A percentile compares a stretch with the other conserved stretches of the same genome.
These are phyloP conservation scores for Caretta caretta DNA, from an alignment of 2,113 vertebrate species.

Conservation along the genomic window DNA sequence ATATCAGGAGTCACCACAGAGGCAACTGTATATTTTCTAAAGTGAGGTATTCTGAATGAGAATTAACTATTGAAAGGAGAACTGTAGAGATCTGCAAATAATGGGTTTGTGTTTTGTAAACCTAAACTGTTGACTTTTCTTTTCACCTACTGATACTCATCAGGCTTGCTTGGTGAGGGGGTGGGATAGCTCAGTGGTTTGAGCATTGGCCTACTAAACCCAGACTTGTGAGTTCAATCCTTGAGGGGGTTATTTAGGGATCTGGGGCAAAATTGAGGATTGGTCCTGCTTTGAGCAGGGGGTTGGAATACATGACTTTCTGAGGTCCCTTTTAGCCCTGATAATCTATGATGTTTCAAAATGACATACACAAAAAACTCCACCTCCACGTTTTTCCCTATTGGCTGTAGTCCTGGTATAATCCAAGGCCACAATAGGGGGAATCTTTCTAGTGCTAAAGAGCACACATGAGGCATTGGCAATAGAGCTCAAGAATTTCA, in stretches of 20 bases:
- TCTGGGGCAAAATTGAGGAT: too few species aligned
- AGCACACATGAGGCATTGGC: not conserved
- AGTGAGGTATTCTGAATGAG: not conserved
- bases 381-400: not conserved
- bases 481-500: not conserved
- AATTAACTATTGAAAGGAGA: not conserved
- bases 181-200: too few species aligned
- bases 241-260: too few species aligned
- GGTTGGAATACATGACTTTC: too few species aligned
- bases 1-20: too few species aligned
- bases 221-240: too few species aligned
- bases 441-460: not conserved
- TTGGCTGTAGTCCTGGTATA: not conserved
- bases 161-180: not conserved
- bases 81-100: not conserved
- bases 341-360: not conserved
- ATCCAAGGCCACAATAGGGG: not conserved
- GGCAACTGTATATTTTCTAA: too few species aligned
- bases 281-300: too few species aligned
- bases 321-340: too few species aligned
- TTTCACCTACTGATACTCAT: not conserved
- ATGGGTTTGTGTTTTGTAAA: not conserved
- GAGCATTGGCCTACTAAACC: too few species aligned
- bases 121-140: rapidly evolving
- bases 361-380: not conserved